Evolutionary conservation across 23 tunicate genomes (phyloP).

Genomic region (Oikopleura vanhoeffeni): DNA sequence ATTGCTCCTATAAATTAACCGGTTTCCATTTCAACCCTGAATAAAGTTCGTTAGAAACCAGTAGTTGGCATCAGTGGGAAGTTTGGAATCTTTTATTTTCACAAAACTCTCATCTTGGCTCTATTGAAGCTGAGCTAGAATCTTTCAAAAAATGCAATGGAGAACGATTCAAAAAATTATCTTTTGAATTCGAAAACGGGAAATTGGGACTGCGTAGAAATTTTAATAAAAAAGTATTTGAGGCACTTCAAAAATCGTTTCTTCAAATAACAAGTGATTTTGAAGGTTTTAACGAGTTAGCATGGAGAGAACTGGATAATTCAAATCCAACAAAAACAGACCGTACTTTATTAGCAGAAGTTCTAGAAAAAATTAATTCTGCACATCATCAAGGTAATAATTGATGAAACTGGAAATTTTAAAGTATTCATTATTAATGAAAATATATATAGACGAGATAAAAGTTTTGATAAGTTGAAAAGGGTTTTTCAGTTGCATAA

Average conservation of each 20-base stretch:
- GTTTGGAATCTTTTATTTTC: neutral
- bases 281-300: neutral
- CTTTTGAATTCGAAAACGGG: conserved; percentile 9
- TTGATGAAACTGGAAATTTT: too few species aligned
- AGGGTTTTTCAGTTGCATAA: too few species aligned
- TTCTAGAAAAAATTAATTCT: neutral
- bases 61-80: neutral
- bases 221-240: neutral
- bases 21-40: too few species aligned
- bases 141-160: neutral
- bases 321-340: neutral
- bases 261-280: neutral
- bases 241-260: neutral
- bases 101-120: neutral
- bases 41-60: too few species aligned
- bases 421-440: too few species aligned
- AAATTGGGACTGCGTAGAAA: neutral
- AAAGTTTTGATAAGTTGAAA: too few species aligned
- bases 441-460: too few species aligned
- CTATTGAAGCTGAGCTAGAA: neutral
- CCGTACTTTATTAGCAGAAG: neutral
- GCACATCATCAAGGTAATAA: neutral
- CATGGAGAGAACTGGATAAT: neutral
- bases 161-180: neutral
- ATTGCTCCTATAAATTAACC: too few species aligned